phyloP scores from a whole-genome alignment of 2,797 vertebrate genomes.

The Momotus momota region DNA sequence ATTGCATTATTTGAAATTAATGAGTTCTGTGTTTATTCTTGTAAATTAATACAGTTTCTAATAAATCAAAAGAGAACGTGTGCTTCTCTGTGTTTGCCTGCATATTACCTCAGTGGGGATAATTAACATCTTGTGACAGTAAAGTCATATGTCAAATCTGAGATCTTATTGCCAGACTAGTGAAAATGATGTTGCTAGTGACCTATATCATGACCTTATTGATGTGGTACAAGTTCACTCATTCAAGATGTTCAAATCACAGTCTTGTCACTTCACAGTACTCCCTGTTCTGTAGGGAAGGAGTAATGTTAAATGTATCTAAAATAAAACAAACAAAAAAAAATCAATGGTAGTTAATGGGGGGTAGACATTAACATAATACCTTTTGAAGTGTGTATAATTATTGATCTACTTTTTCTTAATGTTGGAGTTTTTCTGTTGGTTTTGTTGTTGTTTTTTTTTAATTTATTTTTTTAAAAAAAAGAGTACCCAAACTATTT shows the following conservation, averaged over 20 bases:
- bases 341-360: not conserved
- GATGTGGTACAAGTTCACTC: conserved; percentile 21
- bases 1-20: conserved; percentile 64
- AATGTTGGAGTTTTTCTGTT: not conserved
- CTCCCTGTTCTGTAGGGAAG: not conserved
- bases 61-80: conserved; percentile 43
- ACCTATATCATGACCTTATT: conserved; percentile 54
- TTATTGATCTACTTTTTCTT: not conserved
- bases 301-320: not conserved
- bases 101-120: conserved; percentile 50
- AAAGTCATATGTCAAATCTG: conserved; percentile 56
- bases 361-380: not conserved
- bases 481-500: not conserved
- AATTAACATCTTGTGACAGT: conserved; percentile 60
- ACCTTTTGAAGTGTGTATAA: not conserved
- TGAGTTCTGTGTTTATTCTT: conserved; percentile 66
- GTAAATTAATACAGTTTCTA: conserved; percentile 58
- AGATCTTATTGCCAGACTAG: conserved; percentile 26
- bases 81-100: conserved; percentile 17
- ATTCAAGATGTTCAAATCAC: conserved; percentile 14
- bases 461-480: not conserved
- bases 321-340: not conserved
- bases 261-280: not conserved
- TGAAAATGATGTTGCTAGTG: conserved; percentile 54
- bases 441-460: not conserved